Evolutionary conservation across 2,797 vertebrate genomes (phyloP).

Genomic region (Tokudaia tokunoshimensis): DNA sequence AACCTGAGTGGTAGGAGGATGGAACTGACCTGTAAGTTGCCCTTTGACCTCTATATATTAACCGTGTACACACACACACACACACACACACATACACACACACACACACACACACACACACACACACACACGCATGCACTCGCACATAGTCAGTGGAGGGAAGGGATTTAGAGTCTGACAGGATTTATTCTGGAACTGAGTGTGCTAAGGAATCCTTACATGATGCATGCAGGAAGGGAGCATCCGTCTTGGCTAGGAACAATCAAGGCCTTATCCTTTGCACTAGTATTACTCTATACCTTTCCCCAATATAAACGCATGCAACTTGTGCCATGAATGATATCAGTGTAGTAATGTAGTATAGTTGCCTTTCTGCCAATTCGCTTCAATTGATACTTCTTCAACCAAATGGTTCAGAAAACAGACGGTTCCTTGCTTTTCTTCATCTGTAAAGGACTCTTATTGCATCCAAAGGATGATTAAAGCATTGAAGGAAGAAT

Average conservation of each 20-base stretch:
- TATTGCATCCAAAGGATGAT: slow-evolving; percentile 24
- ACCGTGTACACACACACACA: too few species aligned
- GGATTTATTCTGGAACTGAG: neutral
- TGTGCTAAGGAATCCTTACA: neutral
- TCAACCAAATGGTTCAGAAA: slow-evolving; percentile 18
- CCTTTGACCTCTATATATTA: neutral
- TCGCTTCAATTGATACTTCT: slow-evolving; percentile 15
- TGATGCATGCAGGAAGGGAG: neutral
- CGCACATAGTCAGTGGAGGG: neutral
- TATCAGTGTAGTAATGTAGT: neutral
- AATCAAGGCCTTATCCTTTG: slow-evolving; percentile 19
- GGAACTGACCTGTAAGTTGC: neutral
- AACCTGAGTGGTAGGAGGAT: neutral
- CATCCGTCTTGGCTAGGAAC: neutral
- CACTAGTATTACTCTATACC: neutral
- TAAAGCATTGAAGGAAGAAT: slow-evolving; percentile 54
- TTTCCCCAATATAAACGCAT: neutral
- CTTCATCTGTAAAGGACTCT: slow-evolving; percentile 7
- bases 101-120: neutral
- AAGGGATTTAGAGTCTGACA: neutral
- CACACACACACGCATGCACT: neutral
- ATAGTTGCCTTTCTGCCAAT: slow-evolving; percentile 10
- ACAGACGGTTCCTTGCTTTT: slow-evolving; percentile 24
- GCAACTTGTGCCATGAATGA: neutral
- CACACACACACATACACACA: neutral